These are phyloP conservation scores for Dasypogon diadema DNA, from an alignment of 2,888 invertebrate genomes.

Conservation along the genomic window DNA sequence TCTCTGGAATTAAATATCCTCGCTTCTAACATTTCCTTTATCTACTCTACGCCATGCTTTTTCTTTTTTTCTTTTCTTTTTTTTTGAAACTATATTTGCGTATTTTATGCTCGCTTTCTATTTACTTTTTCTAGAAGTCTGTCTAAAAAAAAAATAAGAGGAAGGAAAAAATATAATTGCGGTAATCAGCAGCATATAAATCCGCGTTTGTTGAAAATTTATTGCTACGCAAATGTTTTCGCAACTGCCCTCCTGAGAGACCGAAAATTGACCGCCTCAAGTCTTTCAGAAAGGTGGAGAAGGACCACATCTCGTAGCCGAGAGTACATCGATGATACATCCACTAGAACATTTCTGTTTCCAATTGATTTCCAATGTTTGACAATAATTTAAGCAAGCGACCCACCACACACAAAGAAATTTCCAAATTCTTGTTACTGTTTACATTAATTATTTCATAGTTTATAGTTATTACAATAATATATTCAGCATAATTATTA, in stretches of 20 bases:
- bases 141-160: background rate
- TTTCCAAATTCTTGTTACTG: slow-evolving; percentile 3
- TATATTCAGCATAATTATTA: slow-evolving; percentile 34
- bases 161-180: background rate
- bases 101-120: background rate
- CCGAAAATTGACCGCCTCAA: slow-evolving; percentile 22
- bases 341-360: background rate
- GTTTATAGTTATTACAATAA: slow-evolving; percentile 29
- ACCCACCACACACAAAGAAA: slow-evolving; percentile 42
- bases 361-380: background rate
- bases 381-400: slow-evolving; percentile 43
- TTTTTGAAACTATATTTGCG: background rate
- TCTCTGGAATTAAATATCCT: slow-evolving; percentile 45
- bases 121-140: background rate
- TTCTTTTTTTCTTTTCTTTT: too few relatives aligned
- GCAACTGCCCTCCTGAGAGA: background rate
- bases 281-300: background rate
- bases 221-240: background rate
- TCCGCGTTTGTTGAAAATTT: background rate
- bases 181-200: background rate
- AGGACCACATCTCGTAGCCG: background rate
- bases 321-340: slow-evolving; percentile 11
- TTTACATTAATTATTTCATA: slow-evolving; percentile 38
- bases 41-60: slow-evolving; percentile 10
- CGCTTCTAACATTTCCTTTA: slow-evolving; percentile 36